Evolutionary conservation across 2,888 invertebrate genomes (phyloP).

Genomic region (Camponotus fellah): DNA sequence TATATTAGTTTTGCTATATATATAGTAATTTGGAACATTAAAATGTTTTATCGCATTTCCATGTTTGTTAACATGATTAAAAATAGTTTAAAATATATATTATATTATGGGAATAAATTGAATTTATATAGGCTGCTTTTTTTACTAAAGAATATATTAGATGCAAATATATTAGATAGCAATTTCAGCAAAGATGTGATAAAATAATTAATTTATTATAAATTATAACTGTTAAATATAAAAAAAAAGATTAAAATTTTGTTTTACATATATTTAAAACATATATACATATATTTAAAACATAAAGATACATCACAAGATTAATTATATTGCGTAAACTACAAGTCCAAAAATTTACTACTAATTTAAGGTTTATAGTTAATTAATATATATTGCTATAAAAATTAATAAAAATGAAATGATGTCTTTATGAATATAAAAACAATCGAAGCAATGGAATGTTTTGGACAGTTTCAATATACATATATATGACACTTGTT

Average conservation of each 20-base stretch:
- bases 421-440: neutral
- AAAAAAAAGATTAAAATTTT: neutral
- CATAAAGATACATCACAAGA: neutral
- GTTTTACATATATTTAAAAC: neutral
- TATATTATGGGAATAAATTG: neutral
- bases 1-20: neutral
- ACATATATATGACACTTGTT: conserved; percentile 11
- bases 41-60: neutral
- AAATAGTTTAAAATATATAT: conserved; percentile 13
- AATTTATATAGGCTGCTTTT: conserved; percentile 7
- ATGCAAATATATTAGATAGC: neutral
- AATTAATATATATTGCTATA: neutral
- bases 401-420: conserved; percentile 9
- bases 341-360: neutral
- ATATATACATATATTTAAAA: neutral
- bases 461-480: conserved; percentile 22
- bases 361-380: neutral
- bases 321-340: neutral
- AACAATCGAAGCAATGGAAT: conserved; percentile 59
- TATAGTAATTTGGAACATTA: conserved; percentile 6
- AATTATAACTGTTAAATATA: neutral
- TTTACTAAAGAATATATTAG: neutral
- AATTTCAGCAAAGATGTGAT: neutral
- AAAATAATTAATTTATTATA: neutral
- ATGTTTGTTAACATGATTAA: neutral